Evolutionary conservation across 2,888 invertebrate species (phyloP), one percentile per base, ranked within the genome.

Genomic region (Apamea anceps): DNA sequence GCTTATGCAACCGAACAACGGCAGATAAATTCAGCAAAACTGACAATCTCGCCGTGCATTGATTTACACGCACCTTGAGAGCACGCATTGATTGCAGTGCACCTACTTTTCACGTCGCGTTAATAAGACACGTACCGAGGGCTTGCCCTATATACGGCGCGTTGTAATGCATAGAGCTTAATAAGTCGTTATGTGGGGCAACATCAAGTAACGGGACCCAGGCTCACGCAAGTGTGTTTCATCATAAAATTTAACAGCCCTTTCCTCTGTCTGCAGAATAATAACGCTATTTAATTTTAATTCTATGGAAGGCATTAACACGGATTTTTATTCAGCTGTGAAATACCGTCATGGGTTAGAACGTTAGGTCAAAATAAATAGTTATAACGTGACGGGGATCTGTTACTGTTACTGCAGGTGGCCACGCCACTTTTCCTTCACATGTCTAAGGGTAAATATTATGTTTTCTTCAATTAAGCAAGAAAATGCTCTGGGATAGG

Each of bases 111-210:
- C 73, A 72, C 60, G 18, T 62, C n/a, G 54, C 68, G 65, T 28
- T 87, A 85, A 85, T 85, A 74, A 86, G 81, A 76, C 85, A 87
- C 81, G 87, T 86, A 81, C 85, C 6, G 62, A 87, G 81, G 85
- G 87, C 87, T 72, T 32, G 85, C 54, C 85, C 85, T 86, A 85
- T 85, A 72, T 79, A 80, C 45, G 3, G 63, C 75, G 74, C 79
- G 84, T 85, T 88, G 87, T 87, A 82, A 82, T 68, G 82, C 87
- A 89, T 87, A 83, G 70, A 85, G 82, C 83, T 81, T 83, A 85
- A 91, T 90, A 91, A 92, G 90, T 89, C 76, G 82, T 88, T 88
- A 91, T 92, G 85, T 90, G 77, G 89, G 89, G 89, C 88, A 85
- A 78, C 79, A 85, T 86, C 72, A 68, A 71, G 75, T 93, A 92